Evolutionary conservation across 23 tunicate species (phyloP).

Genomic region (Aplidium turbinatum): DNA sequence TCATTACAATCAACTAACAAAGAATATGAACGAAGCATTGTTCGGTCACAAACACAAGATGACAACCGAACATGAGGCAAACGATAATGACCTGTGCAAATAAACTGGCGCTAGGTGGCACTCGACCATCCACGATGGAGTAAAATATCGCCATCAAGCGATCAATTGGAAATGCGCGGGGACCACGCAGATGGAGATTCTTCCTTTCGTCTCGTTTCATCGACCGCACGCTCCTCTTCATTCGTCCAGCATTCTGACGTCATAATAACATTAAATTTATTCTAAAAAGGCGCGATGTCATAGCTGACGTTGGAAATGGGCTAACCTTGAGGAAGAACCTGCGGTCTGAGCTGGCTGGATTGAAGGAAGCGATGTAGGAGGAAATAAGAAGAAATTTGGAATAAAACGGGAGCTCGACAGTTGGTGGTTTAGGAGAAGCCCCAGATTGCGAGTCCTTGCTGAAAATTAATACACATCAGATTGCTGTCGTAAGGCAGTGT

Average conservation of each 20-base stretch:
- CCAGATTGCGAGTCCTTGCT: too few relatives aligned
- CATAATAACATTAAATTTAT: background rate
- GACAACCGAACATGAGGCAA: too few relatives aligned
- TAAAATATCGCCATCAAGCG: conserved; percentile 96
- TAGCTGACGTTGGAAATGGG: background rate
- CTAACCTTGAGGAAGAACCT: conserved; percentile 81
- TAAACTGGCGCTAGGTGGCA: conserved; percentile 62
- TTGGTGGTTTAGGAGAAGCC: too few relatives aligned
- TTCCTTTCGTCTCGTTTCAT: conserved; percentile 50
- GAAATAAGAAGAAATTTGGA: conserved; percentile 84
- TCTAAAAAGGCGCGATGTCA: background rate
- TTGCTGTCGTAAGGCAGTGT: too few relatives aligned
- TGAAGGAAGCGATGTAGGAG: conserved; percentile 89
- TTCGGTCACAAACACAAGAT: too few relatives aligned
- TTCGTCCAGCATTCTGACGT: conserved; percentile 63
- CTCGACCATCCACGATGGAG: conserved; percentile 74
- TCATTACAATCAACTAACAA: too few relatives aligned
- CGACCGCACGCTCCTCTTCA: conserved; percentile 56
- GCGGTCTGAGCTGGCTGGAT: conserved; percentile 69
- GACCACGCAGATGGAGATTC: conserved; percentile 73
- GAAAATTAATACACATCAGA: too few relatives aligned
- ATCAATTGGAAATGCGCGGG: conserved; percentile 79
- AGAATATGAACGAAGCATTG: too few relatives aligned
- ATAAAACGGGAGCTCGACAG: conserved; percentile 78
- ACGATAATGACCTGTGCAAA: conserved; percentile 76